Conservation (phyloP, 2,113 vertebrate genomes). For the Pithys albifrons region DNA sequence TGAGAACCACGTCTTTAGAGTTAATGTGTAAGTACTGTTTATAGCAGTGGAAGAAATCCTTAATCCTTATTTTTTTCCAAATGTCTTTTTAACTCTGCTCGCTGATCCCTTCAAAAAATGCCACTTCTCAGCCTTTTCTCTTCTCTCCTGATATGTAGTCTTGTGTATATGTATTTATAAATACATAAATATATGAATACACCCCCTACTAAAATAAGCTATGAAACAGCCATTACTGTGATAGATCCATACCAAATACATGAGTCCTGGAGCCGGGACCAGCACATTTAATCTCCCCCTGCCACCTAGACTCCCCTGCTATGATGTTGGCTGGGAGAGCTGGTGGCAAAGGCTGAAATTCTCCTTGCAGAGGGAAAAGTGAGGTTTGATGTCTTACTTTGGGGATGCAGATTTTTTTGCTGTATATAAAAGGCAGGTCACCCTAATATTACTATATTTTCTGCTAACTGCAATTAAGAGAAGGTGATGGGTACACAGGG, state of each 20-base stretch:
- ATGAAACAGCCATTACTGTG: not conserved
- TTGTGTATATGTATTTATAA: not conserved
- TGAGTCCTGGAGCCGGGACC: not conserved
- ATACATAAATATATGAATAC: not conserved
- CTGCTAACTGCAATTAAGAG: not conserved
- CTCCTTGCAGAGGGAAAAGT: not conserved
- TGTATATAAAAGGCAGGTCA: not conserved
- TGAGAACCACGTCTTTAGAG: rapidly evolving
- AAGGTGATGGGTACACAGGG: not conserved
- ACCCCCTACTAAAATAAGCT: not conserved
- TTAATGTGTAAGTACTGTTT: not conserved
- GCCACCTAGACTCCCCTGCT: not conserved
- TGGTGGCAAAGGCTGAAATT: not conserved
- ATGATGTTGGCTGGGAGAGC: not conserved
- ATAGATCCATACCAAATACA: not conserved
- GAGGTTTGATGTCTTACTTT: not conserved
- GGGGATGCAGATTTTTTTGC: not conserved
- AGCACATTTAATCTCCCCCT: not conserved
- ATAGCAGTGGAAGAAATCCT: not conserved
- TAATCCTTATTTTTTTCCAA: not conserved
- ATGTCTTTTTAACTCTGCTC: not conserved
- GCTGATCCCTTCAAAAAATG: not conserved
- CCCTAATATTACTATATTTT: not conserved
- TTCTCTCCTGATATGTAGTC: not conserved
- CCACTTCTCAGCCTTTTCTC: not conserved